Conservation (phyloP, 2,113 vertebrate species). For the Labeo rohita region DNA sequence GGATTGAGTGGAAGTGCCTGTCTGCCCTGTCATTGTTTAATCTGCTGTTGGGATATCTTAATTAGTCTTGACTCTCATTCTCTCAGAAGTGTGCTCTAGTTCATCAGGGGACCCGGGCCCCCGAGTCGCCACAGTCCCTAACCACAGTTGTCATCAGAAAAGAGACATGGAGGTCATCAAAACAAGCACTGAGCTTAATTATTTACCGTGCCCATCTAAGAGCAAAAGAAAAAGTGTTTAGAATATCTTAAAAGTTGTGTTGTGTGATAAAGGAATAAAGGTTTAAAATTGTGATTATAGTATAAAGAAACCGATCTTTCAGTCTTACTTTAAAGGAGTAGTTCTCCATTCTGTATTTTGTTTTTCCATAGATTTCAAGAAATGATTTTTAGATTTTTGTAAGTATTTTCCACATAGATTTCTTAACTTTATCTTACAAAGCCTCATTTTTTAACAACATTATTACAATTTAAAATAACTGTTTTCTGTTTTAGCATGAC, state of each 20-base stretch:
- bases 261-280: background rate
- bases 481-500: too few relatives aligned
- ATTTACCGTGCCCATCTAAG: background rate
- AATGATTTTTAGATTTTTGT: too few relatives aligned
- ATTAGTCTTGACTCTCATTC: slow-evolving; percentile 27
- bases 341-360: background rate
- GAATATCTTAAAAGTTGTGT: background rate
- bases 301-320: background rate
- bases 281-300: background rate
- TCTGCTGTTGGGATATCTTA: slow-evolving; percentile 17
- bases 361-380: background rate
- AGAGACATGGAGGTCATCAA: slow-evolving; percentile 23
- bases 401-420: too few relatives aligned
- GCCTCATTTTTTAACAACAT: too few relatives aligned
- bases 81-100: slow-evolving; percentile 29
- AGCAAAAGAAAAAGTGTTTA: background rate
- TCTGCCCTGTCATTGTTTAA: slow-evolving; percentile 15
- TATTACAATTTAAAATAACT: too few relatives aligned
- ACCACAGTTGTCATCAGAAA: slow-evolving; percentile 22
- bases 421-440: too few relatives aligned
- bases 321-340: background rate
- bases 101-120: slow-evolving; percentile 16
- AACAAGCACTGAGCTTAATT: slow-evolving; percentile 3
- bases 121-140: background rate
- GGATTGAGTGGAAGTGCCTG: background rate